Evolutionary conservation across 2,113 vertebrate genomes (phyloP).

Genomic region (Xenopus tropicalis): DNA sequence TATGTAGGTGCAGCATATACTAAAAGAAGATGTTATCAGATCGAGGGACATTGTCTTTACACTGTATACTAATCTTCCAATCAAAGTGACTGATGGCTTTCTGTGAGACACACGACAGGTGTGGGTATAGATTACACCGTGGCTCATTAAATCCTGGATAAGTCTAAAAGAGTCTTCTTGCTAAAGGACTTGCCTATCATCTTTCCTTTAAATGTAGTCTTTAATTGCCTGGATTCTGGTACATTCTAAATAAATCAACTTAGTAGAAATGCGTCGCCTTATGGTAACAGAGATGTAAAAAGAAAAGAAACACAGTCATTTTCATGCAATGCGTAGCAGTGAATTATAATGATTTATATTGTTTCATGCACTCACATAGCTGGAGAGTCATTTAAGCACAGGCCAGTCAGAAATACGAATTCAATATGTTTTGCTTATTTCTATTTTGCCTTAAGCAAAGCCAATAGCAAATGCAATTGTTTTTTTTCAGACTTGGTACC

Average conservation of each 20-base stretch:
- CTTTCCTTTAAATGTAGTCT: conserved; percentile 14
- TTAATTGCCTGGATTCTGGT: conserved; percentile 23
- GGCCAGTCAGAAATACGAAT: not conserved
- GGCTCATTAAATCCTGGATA: conserved; percentile 32
- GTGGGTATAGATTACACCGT: conserved; percentile 26
- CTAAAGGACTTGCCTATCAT: conserved; percentile 10
- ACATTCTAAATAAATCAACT: conserved; percentile 6
- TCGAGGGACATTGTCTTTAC: conserved; percentile 3
- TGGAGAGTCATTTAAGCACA: not conserved
- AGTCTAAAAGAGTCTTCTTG: conserved; percentile 23
- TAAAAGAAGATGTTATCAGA: not conserved
- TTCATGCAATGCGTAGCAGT: not conserved
- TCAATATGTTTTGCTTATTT: conserved; percentile 12
- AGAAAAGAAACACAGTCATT: not conserved
- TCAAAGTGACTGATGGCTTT: conserved; percentile 37
- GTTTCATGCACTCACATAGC: not conserved
- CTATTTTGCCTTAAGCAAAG: conserved; percentile 11
- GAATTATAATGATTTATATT: too few relatives aligned
- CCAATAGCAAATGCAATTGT: conserved; percentile 1
- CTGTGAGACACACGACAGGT: conserved; percentile 19
- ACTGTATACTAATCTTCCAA: conserved; percentile 32
- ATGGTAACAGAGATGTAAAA: not conserved
- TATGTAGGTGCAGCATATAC: too few relatives aligned
- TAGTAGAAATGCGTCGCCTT: not conserved
- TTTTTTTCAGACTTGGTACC: conserved; percentile 2